A percentile compares a stretch with the other conserved stretches of the same genome.
Conservation (phyloP, 2,888 invertebrate genomes). For the Monopis laevigella region DNA sequence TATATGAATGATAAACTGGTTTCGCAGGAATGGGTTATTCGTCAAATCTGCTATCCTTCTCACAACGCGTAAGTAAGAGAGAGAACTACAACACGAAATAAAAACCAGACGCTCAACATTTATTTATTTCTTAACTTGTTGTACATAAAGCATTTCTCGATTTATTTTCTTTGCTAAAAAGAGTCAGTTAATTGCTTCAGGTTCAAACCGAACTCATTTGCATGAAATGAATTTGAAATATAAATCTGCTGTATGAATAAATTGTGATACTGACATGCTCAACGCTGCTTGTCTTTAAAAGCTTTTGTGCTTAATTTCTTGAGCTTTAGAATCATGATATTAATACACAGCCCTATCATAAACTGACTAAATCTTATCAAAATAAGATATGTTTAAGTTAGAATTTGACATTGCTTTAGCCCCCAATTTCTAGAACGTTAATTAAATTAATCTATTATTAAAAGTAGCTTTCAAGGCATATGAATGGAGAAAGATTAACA, state of each 20-base stretch:
- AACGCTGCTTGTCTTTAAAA: constrained; percentile 32
- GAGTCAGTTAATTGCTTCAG: constrained; percentile 40
- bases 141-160: constrained; percentile 53
- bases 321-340: too few relatives aligned
- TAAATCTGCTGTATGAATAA: constrained; percentile 5
- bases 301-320: too few relatives aligned
- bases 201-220: constrained; percentile 43
- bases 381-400: too few relatives aligned
- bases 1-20: constrained; percentile 58
- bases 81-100: constrained; percentile 16
- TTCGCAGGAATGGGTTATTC: constrained; percentile 36
- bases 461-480: too few relatives aligned
- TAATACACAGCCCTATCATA: too few relatives aligned
- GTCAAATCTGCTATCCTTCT: constrained; percentile 32
- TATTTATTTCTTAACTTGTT: constrained; percentile 64
- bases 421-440: too few relatives aligned
- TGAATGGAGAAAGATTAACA: too few relatives aligned
- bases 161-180: constrained; percentile 33
- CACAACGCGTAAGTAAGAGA: constrained; percentile 25
- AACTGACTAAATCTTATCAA: too few relatives aligned
- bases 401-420: too few relatives aligned
- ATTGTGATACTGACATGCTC: constrained; percentile 12
- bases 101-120: constrained; percentile 45
- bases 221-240: constrained; percentile 25
- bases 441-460: too few relatives aligned